These are phyloP conservation scores for Rhingia rostrata DNA, from an alignment of 2,888 invertebrate genomes.

Conservation along the genomic window DNA sequence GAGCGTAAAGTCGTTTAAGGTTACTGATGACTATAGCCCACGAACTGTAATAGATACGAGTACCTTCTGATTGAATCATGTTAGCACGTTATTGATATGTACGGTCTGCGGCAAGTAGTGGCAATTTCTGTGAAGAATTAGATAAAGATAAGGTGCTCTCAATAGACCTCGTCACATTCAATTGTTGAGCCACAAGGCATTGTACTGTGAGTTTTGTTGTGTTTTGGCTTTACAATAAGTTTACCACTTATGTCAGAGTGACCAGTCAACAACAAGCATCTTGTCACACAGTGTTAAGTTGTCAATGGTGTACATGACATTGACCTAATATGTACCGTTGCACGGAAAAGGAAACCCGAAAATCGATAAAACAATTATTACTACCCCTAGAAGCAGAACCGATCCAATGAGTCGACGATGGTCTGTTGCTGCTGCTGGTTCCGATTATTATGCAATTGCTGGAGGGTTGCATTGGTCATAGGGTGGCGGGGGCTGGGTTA, in stretches of 20 bases:
- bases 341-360: conserved; percentile 11
- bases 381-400: conserved; percentile 10
- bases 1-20: conserved; percentile 14
- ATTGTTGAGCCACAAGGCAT: conserved; percentile 18
- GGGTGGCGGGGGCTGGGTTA: neutral
- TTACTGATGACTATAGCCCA: conserved; percentile 4
- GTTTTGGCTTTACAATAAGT: conserved; percentile 15
- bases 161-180: conserved; percentile 1
- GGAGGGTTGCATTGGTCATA: conserved; percentile 20
- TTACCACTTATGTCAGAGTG: conserved; percentile 56
- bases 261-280: conserved; percentile 36
- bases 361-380: conserved; percentile 72
- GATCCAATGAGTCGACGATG: conserved; percentile 24
- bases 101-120: conserved; percentile 5
- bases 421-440: conserved; percentile 59
- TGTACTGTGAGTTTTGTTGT: neutral
- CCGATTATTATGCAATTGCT: conserved; percentile 65
- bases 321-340: conserved; percentile 66
- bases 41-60: neutral
- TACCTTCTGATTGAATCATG: conserved; percentile 44
- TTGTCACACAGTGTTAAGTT: neutral
- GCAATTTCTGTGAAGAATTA: conserved; percentile 9
- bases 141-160: conserved; percentile 33
- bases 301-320: conserved; percentile 64
- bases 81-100: conserved; percentile 38